These are phyloP conservation scores for Phainopepla nitens DNA, from an alignment of 2,113 vertebrate species.

Conservation along the genomic window DNA sequence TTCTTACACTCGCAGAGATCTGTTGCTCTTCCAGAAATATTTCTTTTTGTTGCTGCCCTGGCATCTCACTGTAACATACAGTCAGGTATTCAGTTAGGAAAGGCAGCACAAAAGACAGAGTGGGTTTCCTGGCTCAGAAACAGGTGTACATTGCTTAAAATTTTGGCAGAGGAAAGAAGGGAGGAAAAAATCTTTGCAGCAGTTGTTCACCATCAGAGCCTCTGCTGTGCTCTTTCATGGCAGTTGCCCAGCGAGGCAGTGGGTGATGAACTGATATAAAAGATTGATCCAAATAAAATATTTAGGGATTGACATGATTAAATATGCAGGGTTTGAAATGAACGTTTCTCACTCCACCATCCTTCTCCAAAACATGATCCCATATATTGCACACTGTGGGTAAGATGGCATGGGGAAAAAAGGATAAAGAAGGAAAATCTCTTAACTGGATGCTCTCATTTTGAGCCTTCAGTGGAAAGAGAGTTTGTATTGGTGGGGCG, in stretches of 20 bases:
- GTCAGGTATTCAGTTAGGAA: neutral
- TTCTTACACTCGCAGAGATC: neutral
- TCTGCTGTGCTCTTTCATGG: neutral
- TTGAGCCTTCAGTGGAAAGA: neutral
- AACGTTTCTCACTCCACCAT: neutral
- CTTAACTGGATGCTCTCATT: neutral
- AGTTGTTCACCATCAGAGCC: neutral
- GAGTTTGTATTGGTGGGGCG: accelerated
- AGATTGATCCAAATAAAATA: neutral
- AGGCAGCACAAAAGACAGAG: neutral
- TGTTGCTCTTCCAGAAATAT: neutral
- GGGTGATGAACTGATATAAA: neutral
- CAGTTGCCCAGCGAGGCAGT: neutral
- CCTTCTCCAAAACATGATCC: neutral
- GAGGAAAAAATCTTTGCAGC: neutral
- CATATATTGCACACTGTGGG: accelerated
- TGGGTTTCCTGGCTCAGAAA: neutral
- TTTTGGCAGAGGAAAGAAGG: neutral
- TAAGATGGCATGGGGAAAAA: neutral
- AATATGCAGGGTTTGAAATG: neutral
- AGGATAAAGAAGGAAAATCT: neutral
- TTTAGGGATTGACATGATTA: neutral
- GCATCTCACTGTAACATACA: neutral
- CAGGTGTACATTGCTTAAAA: neutral
- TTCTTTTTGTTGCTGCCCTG: neutral